Evolutionary conservation across 2,797 vertebrate species (phyloP).

Genomic region (Crenichthys baileyi): DNA sequence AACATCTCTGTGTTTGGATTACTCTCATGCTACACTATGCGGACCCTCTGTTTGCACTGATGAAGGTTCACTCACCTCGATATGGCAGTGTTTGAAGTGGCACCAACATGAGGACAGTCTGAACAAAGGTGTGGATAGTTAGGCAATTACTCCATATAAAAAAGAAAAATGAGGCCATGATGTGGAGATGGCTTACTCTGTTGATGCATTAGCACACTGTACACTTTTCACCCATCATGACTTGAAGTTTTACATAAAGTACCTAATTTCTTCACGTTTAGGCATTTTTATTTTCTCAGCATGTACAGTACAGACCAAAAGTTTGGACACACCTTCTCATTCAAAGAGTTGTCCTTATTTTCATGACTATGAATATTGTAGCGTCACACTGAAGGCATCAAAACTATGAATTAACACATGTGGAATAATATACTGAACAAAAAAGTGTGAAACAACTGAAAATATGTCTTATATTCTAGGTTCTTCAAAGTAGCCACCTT

Average conservation of each 20-base stretch:
- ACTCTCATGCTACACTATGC: not conserved
- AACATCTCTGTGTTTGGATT: not conserved
- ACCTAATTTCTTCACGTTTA: not conserved
- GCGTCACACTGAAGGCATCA: no score
- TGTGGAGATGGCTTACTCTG: not conserved
- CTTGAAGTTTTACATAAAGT: not conserved
- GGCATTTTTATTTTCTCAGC: not conserved
- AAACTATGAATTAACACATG: no score
- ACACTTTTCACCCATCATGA: not conserved
- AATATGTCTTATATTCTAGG: no score
- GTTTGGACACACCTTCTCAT: no score
- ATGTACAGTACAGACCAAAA: no score
- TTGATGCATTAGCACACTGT: not conserved
- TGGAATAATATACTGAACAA: no score
- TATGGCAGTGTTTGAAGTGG: not conserved
- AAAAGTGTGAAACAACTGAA: no score
- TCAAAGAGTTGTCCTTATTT: no score
- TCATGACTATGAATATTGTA: no score
- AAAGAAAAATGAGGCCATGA: not conserved
- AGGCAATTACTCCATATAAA: not conserved
- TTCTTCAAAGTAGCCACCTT: no score
- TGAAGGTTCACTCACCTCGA: not conserved
- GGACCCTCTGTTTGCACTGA: not conserved
- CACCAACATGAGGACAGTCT: not conserved
- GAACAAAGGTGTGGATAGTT: not conserved